A percentile compares a stretch with the other conserved stretches of the same genome.
These are phyloP conservation scores for Monarcha castaneiventris DNA, from an alignment of 2,113 vertebrate genomes.

Conservation along the genomic window DNA sequence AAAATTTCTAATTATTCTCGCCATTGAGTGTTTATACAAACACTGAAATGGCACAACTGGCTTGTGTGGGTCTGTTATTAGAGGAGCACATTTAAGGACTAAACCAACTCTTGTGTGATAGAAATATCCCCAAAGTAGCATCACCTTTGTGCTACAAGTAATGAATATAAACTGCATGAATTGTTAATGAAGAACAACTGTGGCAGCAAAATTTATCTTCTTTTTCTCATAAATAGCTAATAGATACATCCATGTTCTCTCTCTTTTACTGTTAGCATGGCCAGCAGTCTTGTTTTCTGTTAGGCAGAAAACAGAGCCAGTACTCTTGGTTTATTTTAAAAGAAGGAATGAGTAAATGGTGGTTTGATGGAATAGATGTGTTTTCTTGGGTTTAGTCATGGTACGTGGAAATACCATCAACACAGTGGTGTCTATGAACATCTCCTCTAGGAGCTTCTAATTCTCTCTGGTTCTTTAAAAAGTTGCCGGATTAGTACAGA, in stretches of 20 bases:
- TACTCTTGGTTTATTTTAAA: not conserved
- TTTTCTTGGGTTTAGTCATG: not conserved
- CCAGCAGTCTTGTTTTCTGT: not conserved
- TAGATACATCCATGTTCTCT: conserved; percentile 25
- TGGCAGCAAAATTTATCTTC: conserved; percentile 7
- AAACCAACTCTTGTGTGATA: not conserved
- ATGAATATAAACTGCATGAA: conserved; percentile 25
- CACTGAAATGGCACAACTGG: not conserved
- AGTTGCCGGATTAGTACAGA: not conserved
- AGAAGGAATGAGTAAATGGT: not conserved
- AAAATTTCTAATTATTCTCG: not conserved
- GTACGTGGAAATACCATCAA: not conserved
- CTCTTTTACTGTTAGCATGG: not conserved
- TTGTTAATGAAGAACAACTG: conserved; percentile 31
- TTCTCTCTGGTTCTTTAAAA: not conserved
- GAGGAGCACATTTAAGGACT: not conserved
- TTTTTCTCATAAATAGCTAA: conserved; percentile 52
- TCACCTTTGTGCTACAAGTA: conserved; percentile 9
- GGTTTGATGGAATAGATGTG: not conserved
- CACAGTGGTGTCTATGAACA: not conserved
- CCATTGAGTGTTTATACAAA: not conserved
- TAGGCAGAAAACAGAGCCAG: not conserved
- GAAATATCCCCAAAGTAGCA: not conserved
- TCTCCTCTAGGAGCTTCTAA: not conserved
- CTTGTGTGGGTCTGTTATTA: not conserved